These are phyloP conservation scores for Drosophila mulleri DNA, from an alignment of 2,888 invertebrate species.

Conservation along the genomic window DNA sequence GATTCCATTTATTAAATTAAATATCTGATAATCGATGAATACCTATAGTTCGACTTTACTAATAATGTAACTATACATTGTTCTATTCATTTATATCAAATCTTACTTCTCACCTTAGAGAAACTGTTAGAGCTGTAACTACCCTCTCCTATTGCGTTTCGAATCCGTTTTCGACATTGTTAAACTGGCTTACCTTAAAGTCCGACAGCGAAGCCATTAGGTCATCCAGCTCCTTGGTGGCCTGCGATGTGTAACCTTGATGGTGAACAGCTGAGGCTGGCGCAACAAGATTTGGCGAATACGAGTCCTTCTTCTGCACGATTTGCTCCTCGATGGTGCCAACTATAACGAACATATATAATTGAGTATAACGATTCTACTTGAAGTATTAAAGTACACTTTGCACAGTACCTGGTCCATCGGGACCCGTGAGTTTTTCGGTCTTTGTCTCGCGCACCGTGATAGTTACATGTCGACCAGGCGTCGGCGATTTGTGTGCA, in stretches of 20 bases:
- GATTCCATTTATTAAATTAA: background rate
- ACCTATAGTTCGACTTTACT: background rate
- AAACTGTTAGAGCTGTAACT: too few relatives aligned
- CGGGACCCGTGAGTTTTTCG: slow-evolving; percentile 86
- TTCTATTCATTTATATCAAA: background rate
- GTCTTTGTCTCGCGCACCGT: slow-evolving; percentile 88
- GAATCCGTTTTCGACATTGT: background rate
- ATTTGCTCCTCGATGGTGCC: slow-evolving; percentile 82
- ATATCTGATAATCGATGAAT: background rate
- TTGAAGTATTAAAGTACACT: background rate
- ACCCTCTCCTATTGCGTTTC: background rate
- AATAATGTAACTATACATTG: background rate
- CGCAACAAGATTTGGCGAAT: slow-evolving; percentile 71
- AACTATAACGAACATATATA: slow-evolving; percentile 61
- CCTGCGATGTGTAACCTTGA: slow-evolving; percentile 89
- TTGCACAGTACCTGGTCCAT: slow-evolving; percentile 80
- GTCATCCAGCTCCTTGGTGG: slow-evolving; percentile 97
- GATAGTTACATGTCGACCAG: slow-evolving; percentile 87
- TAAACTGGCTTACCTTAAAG: slow-evolving; percentile 90
- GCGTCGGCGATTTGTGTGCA: slow-evolving; percentile 82
- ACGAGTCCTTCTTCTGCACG: slow-evolving; percentile 83
- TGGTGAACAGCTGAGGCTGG: slow-evolving; percentile 43
- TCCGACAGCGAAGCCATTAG: slow-evolving; percentile 98
- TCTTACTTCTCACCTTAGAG: too few relatives aligned
- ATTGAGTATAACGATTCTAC: background rate